These are phyloP conservation scores for Melanostigma gelatinosum DNA, from an alignment of 2,113 vertebrate genomes.

Conservation along the genomic window DNA sequence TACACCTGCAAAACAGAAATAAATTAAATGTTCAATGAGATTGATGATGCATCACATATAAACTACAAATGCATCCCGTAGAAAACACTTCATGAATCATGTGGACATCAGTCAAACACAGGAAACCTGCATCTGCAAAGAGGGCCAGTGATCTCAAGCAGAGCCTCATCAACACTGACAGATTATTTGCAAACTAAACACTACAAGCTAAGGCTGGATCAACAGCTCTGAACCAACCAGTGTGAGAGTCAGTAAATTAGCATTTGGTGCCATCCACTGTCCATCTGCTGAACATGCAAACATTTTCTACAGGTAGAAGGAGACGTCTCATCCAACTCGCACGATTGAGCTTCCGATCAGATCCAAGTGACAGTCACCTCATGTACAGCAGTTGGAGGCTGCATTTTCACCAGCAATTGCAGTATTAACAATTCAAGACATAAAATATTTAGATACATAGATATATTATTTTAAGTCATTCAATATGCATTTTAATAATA, in stretches of 20 bases:
- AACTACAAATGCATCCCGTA: background rate
- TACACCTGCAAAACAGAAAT: slow-evolving; percentile 53
- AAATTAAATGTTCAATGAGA: background rate
- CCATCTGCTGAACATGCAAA: no score
- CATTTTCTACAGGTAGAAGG: no score
- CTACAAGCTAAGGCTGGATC: background rate
- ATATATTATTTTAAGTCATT: no score
- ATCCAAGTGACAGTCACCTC: background rate
- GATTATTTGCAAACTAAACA: background rate
- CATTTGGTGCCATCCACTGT: background rate
- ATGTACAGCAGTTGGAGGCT: background rate
- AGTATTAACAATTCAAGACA: background rate
- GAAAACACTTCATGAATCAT: background rate
- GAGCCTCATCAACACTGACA: background rate
- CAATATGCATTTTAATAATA: no score
- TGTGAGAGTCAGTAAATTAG: background rate
- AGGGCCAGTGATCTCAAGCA: background rate
- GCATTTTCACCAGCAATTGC: background rate
- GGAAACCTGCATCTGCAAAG: background rate
- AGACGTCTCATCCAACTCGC: background rate
- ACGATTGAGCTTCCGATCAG: background rate
- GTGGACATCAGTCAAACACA: background rate
- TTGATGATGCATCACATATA: background rate
- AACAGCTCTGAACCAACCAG: background rate
- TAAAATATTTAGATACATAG: no score